A percentile compares a stretch with the other conserved stretches of the same genome.
Conservation (phyloP, 2,113 vertebrate species). For the Nerophis ophidion region DNA sequence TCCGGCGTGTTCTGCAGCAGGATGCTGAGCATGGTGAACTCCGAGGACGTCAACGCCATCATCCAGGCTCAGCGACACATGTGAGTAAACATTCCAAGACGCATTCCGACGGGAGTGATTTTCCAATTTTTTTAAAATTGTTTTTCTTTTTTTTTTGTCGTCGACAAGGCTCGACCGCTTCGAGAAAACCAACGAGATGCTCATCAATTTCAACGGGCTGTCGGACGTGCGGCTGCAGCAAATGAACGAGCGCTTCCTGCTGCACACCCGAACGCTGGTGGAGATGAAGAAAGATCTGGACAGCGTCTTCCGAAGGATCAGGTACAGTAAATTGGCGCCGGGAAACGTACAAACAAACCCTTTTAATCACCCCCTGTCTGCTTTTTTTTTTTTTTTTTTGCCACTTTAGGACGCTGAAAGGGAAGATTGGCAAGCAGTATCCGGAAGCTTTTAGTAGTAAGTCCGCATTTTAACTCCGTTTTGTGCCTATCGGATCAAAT, state of each 20-base stretch:
- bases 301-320: slow-evolving; percentile 91
- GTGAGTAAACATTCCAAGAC: slow-evolving; percentile 66
- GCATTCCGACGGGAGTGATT: not conserved
- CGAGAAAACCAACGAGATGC: slow-evolving; percentile 98
- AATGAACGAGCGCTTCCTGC: slow-evolving; percentile 89
- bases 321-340: slow-evolving; percentile 50
- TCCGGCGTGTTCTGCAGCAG: slow-evolving; percentile 87
- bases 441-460: slow-evolving; percentile 95
- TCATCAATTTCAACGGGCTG: slow-evolving; percentile 94
- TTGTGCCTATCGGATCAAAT: too few species aligned
- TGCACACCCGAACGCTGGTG: slow-evolving; percentile 86
- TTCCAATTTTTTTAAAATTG: too few species aligned
- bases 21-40: slow-evolving; percentile 96
- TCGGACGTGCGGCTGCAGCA: slow-evolving; percentile 87
- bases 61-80: slow-evolving; percentile 97
- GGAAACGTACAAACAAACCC: not conserved
- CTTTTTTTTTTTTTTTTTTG: not conserved
- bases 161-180: slow-evolving; percentile 91
- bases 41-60: slow-evolving; percentile 92
- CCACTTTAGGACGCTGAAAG: slow-evolving; percentile 80
- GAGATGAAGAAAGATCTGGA: slow-evolving; percentile 98
- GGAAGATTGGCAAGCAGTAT: slow-evolving; percentile 91
- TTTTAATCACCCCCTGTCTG: not conserved
- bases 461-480: slow-evolving; percentile 57
- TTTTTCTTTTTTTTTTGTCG: too few species aligned